A percentile compares a stretch with the other conserved stretches of the same genome.
These are phyloP conservation scores for Panurus biarmicus DNA, from an alignment of 2,113 vertebrate species.

Conservation along the genomic window DNA sequence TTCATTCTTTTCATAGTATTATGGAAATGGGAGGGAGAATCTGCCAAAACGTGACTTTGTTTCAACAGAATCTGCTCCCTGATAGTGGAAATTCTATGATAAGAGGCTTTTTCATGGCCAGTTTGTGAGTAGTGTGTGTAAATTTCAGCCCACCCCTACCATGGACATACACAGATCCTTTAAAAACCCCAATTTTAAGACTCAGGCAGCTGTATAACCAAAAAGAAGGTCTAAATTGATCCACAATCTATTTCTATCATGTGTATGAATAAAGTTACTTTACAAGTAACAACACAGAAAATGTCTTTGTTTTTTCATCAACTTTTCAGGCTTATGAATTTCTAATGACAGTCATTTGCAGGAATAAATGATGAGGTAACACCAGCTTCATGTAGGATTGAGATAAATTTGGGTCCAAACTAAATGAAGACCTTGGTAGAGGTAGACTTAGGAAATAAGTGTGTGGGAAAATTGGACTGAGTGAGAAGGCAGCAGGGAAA, in stretches of 20 bases:
- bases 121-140: not conserved
- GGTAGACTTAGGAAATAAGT: constrained; percentile 25
- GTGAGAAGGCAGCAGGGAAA: constrained; percentile 34
- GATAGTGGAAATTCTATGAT: not conserved
- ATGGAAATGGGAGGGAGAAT: not conserved
- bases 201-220: not conserved
- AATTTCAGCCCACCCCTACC: not conserved
- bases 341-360: constrained; percentile 3
- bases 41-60: not conserved
- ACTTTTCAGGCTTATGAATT: not conserved
- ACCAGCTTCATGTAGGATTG: not conserved
- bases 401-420: constrained; percentile 24
- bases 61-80: not conserved
- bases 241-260: not conserved
- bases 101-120: not conserved
- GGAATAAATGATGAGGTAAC: constrained; percentile 17
- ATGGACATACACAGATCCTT: not conserved
- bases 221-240: not conserved
- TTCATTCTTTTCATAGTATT: not conserved
- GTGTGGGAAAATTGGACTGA: constrained; percentile 56
- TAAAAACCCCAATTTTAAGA: not conserved
- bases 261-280: not conserved
- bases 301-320: not conserved
- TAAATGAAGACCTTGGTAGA: not conserved
- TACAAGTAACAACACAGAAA: not conserved